phyloP scores from a whole-genome alignment of 2,888 invertebrate species.

The Apamea epomidion region DNA sequence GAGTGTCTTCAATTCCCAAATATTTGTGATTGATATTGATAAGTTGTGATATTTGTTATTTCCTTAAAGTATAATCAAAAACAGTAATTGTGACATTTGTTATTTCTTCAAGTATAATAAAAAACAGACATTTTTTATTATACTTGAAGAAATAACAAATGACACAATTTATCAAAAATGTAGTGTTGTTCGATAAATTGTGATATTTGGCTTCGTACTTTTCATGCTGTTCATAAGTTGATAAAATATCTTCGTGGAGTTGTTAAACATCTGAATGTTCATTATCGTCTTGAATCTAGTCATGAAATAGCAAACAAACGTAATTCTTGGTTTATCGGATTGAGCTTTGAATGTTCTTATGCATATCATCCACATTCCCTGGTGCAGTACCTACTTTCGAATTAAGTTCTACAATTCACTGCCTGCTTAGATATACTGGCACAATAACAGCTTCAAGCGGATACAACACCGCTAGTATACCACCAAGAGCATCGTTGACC shows the following conservation, averaged over 20 bases:
- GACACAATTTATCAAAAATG: too few relatives aligned
- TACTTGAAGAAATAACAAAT: not conserved
- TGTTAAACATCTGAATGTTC: not conserved
- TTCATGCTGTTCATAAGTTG: not conserved
- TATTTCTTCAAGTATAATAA: too few relatives aligned
- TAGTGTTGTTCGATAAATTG: not conserved
- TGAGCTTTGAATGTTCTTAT: slow-evolving; percentile 1
- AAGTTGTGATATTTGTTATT: too few relatives aligned
- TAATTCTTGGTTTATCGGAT: not conserved
- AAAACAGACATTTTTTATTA: not conserved
- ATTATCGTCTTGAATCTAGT: not conserved
- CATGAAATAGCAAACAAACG: not conserved
- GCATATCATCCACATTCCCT: not conserved
- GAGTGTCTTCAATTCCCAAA: not conserved
- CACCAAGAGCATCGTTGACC: slow-evolving; percentile 48
- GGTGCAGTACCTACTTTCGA: not conserved
- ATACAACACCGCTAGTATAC: slow-evolving; percentile 11
- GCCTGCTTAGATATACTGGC: not conserved
- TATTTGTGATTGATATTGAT: not conserved
- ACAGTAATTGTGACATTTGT: too few relatives aligned
- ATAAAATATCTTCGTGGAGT: not conserved
- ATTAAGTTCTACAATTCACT: not conserved
- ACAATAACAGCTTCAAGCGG: not conserved
- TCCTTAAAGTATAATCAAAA: too few relatives aligned
- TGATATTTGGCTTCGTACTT: not conserved